These are phyloP conservation scores for Torymus aiolomorphi DNA, from an alignment of 2,888 invertebrate genomes.

Conservation along the genomic window DNA sequence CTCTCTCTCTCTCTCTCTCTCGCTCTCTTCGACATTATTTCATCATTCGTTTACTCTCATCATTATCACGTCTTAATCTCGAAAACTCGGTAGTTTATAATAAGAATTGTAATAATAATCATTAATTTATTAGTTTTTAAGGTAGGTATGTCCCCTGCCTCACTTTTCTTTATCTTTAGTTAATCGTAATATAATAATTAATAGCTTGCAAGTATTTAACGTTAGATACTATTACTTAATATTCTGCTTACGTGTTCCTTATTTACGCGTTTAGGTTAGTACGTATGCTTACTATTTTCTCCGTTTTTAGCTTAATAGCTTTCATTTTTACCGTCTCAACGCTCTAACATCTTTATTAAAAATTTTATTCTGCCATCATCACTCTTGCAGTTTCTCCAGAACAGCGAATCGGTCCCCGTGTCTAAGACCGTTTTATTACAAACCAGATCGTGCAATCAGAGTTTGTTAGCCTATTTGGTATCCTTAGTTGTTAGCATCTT, in stretches of 20 bases:
- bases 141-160: slow-evolving; percentile 67
- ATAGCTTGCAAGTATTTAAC: slow-evolving; percentile 75
- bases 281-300: slow-evolving; percentile 70
- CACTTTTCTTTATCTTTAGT: slow-evolving; percentile 63
- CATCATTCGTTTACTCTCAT: slow-evolving; percentile 45
- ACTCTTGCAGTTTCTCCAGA: slow-evolving; percentile 56
- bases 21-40: slow-evolving; percentile 43
- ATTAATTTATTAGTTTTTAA: slow-evolving; percentile 72
- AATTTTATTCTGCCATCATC: slow-evolving; percentile 42
- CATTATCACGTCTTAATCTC: slow-evolving; percentile 73
- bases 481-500: slow-evolving; percentile 45
- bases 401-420: slow-evolving; percentile 60
- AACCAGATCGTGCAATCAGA: slow-evolving; percentile 40
- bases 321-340: slow-evolving; percentile 33
- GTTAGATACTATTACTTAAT: slow-evolving; percentile 75
- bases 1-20: slow-evolving; percentile 33
- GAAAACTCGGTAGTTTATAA: slow-evolving; percentile 70
- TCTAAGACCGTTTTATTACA: slow-evolving; percentile 28
- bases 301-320: slow-evolving; percentile 42
- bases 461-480: slow-evolving; percentile 20
- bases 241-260: slow-evolving; percentile 71
- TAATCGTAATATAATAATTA: slow-evolving; percentile 73
- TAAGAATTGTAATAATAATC: slow-evolving; percentile 70
- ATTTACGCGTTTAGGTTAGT: slow-evolving; percentile 73
- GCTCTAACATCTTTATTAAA: slow-evolving; percentile 40